Conservation (phyloP, 2,113 vertebrate species). For the Eonycteris spelaea region DNA sequence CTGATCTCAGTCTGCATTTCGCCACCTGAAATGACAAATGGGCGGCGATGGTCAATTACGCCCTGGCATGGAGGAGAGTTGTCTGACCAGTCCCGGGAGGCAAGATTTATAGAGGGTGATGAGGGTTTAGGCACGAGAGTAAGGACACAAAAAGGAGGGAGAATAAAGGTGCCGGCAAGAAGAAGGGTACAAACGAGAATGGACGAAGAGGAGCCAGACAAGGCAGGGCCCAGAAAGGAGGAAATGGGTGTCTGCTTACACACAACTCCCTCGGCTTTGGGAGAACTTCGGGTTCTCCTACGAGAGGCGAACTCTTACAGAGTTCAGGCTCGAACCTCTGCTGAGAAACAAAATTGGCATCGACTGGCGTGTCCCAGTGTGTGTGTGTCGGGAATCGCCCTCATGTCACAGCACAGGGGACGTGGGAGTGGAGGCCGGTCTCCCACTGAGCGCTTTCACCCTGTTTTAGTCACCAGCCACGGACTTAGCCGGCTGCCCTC, state of each 20-base stretch:
- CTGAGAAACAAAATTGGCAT: neutral
- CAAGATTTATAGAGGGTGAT: neutral
- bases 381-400: neutral
- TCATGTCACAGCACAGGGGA: neutral
- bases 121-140: neutral
- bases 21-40: constrained; percentile 49
- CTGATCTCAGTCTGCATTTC: neutral
- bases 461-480: neutral
- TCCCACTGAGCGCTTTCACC: neutral
- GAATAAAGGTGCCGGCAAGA: no score
- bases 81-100: neutral
- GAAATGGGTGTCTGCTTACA: neutral
- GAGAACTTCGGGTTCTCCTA: neutral
- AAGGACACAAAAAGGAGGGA: neutral
- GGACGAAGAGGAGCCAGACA: neutral
- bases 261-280: neutral
- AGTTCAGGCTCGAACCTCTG: neutral
- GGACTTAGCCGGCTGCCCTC: neutral
- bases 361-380: neutral
- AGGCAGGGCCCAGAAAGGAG: neutral
- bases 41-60: neutral
- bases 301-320: neutral
- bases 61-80: neutral
- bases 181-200: neutral
- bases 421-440: neutral